Conservation (phyloP, 1,140 invertebrate species). For the Notospermus geniculatus region DNA sequence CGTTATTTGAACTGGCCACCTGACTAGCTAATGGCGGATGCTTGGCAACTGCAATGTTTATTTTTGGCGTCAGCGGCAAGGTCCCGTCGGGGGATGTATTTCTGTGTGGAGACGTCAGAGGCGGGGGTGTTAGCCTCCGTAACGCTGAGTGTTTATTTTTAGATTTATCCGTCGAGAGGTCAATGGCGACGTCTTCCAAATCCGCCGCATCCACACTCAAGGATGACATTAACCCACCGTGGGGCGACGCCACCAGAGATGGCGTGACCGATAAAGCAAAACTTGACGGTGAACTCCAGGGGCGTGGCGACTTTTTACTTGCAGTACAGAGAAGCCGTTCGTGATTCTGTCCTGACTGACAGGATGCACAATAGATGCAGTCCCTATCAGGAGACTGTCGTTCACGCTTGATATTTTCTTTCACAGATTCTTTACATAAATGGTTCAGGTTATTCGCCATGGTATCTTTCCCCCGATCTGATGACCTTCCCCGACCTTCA, state of each 20-base stretch:
- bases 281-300: constrained; percentile 4
- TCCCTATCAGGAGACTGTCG: not conserved
- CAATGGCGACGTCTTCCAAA: constrained; percentile 2
- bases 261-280: no score
- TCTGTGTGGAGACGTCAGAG: not conserved
- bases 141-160: not conserved
- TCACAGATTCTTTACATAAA: no score
- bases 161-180: constrained; percentile 8
- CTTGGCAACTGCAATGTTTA: constrained; percentile 5
- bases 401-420: no score
- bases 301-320: constrained; percentile 3
- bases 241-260: no score
- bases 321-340: not conserved
- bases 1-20: not conserved
- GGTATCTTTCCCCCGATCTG: no score
- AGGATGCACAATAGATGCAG: constrained; percentile 8
- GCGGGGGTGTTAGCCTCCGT: no score
- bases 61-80: not conserved
- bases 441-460: no score
- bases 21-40: not conserved
- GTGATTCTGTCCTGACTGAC: not conserved
- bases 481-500: no score
- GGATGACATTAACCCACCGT: not conserved
- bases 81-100: not conserved
- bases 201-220: constrained; percentile 1